These are phyloP conservation scores for Corythucha ciliata DNA, from an alignment of 2,888 invertebrate species.

Conservation along the genomic window DNA sequence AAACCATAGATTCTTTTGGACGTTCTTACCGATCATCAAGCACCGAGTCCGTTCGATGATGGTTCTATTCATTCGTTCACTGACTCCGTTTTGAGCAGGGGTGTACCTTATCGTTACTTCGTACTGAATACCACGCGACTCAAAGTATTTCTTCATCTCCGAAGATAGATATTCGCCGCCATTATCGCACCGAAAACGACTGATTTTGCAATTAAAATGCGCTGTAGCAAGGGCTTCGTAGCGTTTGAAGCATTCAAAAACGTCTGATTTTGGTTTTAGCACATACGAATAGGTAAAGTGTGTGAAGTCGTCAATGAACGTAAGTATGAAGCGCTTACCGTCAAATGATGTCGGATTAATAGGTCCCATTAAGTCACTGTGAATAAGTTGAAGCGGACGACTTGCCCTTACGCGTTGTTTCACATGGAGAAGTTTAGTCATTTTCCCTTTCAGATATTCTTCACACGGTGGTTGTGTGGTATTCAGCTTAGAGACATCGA, in stretches of 20 bases:
- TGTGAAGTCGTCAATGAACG: conserved; percentile 20
- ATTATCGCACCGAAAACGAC: conserved; percentile 25
- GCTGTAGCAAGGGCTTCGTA: background rate
- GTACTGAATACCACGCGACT: conserved; percentile 19
- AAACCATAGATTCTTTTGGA: conserved; percentile 36
- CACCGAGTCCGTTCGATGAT: conserved; percentile 32
- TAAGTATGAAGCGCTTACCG: background rate
- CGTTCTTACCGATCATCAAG: conserved; percentile 34
- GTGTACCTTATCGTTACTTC: conserved; percentile 13
- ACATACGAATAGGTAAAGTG: conserved; percentile 18
- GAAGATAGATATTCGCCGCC: conserved; percentile 25
- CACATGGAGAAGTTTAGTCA: background rate
- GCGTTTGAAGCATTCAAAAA: conserved; percentile 7
- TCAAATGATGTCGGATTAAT: background rate
- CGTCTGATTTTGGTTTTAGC: conserved; percentile 15
- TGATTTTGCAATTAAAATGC: conserved; percentile 8
- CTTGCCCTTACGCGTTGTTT: background rate
- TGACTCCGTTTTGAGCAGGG: no score
- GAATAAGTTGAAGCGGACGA: background rate
- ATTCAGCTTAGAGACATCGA: background rate
- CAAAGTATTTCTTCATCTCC: conserved; percentile 22
- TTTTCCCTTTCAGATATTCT: no score
- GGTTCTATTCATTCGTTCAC: conserved; percentile 29
- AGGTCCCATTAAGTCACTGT: background rate
- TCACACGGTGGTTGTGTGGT: background rate